These are phyloP conservation scores for Ypsolopha sequella DNA, from an alignment of 2,888 invertebrate species.

Conservation along the genomic window DNA sequence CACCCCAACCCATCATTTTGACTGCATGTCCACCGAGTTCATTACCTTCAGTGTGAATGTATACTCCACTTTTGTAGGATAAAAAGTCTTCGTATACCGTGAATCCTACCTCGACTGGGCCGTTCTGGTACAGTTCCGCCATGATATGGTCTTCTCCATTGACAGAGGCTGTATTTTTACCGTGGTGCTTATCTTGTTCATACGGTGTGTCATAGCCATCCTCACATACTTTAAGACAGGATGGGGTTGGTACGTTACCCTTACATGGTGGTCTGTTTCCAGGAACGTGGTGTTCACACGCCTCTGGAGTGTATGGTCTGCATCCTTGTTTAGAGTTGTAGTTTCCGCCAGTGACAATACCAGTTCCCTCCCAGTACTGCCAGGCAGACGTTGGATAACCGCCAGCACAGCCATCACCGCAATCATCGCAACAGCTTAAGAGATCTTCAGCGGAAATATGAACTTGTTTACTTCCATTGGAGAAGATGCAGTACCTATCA, in stretches of 20 bases:
- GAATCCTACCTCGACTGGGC: slow-evolving; percentile 92
- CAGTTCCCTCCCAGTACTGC: slow-evolving; percentile 86
- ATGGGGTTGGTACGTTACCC: slow-evolving; percentile 80
- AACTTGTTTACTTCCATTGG: slow-evolving; percentile 77
- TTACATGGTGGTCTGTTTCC: slow-evolving; percentile 81
- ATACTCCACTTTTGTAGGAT: slow-evolving; percentile 83
- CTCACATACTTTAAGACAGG: slow-evolving; percentile 79
- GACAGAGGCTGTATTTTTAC: slow-evolving; percentile 75
- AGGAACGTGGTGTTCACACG: slow-evolving; percentile 92
- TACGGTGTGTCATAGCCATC: slow-evolving; percentile 76
- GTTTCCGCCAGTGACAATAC: slow-evolving; percentile 90
- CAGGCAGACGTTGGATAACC: slow-evolving; percentile 86
- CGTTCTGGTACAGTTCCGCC: slow-evolving; percentile 85
- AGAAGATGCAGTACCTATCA: slow-evolving; percentile 88
- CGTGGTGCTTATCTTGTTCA: slow-evolving; percentile 80
- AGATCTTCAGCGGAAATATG: slow-evolving; percentile 89
- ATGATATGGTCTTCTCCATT: slow-evolving; percentile 76
- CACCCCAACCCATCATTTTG: slow-evolving; percentile 92
- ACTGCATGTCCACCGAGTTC: slow-evolving; percentile 89
- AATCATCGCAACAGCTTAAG: slow-evolving; percentile 82
- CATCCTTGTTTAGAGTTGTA: slow-evolving; percentile 86
- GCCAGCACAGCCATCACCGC: slow-evolving; percentile 85
- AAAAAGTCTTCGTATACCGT: slow-evolving; percentile 89
- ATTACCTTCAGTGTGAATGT: slow-evolving; percentile 77
- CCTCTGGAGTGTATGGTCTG: slow-evolving; percentile 85